A percentile compares a stretch with the other conserved stretches of the same genome.
Conservation (phyloP, 2,113 vertebrate species). For the Amphiprion ocellaris region DNA sequence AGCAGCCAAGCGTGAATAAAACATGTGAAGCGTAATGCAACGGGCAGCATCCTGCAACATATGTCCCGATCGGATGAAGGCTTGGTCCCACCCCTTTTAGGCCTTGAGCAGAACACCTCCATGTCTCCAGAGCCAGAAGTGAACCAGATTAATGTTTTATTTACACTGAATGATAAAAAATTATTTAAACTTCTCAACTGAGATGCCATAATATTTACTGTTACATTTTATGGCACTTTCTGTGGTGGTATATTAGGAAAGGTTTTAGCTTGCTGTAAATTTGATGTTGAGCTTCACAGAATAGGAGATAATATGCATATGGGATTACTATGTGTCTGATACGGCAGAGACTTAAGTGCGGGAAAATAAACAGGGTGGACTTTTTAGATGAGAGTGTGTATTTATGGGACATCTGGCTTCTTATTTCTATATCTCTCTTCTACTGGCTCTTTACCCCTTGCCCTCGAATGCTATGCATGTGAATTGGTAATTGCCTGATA, state of each 20-base stretch:
- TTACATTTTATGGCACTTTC: conserved; percentile 31
- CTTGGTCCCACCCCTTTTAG: neutral
- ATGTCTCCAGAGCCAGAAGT: conserved; percentile 10
- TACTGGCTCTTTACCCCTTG: conserved; percentile 20
- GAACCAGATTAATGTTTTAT: conserved; percentile 20
- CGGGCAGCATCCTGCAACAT: conserved; percentile 66
- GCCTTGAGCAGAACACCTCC: conserved; percentile 25
- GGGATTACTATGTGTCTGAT: conserved; percentile 51
- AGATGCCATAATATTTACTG: neutral
- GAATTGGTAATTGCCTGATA: conserved; percentile 62
- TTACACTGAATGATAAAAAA: conserved; percentile 18
- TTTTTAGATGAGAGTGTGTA: conserved; percentile 8
- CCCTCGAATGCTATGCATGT: conserved; percentile 45
- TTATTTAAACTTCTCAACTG: neutral
- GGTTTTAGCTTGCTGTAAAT: conserved; percentile 41
- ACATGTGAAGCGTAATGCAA: conserved; percentile 70
- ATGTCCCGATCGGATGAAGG: conserved; percentile 55
- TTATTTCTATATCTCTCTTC: conserved; percentile 11
- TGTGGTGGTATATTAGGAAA: conserved; percentile 11
- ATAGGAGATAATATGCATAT: conserved; percentile 26
- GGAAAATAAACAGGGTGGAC: conserved; percentile 37
- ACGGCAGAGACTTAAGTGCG: conserved; percentile 14
- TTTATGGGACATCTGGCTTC: conserved; percentile 24
- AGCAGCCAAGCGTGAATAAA: conserved; percentile 73
- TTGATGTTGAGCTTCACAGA: conserved; percentile 16